Evolutionary conservation across 2,888 invertebrate species (phyloP), one percentile per base, ranked within the genome.

Genomic region (Psylliodes chrysocephalus): DNA sequence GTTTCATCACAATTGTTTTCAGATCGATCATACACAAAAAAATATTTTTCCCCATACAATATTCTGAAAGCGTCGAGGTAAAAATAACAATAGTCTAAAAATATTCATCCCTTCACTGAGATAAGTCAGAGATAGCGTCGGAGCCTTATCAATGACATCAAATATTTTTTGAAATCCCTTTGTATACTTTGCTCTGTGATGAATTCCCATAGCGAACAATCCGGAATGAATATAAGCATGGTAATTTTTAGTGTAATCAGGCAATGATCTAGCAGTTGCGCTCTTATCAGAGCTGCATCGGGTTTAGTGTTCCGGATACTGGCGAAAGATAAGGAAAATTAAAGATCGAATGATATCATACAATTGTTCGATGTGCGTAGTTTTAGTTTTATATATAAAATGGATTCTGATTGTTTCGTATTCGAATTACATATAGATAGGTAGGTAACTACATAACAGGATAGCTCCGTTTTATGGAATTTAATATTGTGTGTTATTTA

Each of bases 271-370:
- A 66, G 67, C 67, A 64, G 64, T 66, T 63, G 65, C 28, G 59
- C 59, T 59, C 59, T 59, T 59, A 59, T 59, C 59, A 69, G 69
- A 61, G 51, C 56, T 61, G 68, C 70, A 69, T 71, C 70, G 67
- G 74, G 75, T 71, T 71, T 61, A 74, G 73, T 68, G 72, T 71
- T 60, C 66, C 63, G 69, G 71, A 68, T 70, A 69, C 73, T 70
- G 73, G 71, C 73, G 68, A 40, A 70, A 70, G 76, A 77, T 77
- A 76, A 75, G 75, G 72, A 75, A 77, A 77, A 77, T 77, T 77
- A 75, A 75, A 76, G 76, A 77, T 77, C 66, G 63, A 46, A 52
- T 63, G 77, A 77, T 77, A 77, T 72, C 66, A 54, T 61, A 57
- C 66, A 63, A 67, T 66, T 64, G 63, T 63, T 63, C 63, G 63